phyloP scores from a whole-genome alignment of 2,797 vertebrate species.

The Squalus acanthias region DNA sequence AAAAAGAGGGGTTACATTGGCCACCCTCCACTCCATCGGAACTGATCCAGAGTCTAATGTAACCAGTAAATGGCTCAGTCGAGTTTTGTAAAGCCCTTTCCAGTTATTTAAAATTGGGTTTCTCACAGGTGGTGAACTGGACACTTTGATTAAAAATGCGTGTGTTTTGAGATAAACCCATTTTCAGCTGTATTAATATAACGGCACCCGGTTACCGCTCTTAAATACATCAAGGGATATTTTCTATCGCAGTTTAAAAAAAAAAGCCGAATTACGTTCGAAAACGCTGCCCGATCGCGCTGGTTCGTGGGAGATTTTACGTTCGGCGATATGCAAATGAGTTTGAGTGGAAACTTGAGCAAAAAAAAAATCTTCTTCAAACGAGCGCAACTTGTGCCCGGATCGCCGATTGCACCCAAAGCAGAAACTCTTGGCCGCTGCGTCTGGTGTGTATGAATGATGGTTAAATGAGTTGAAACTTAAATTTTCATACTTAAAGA shows the following conservation, averaged over 20 bases:
- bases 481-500: background rate
- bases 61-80: no score
- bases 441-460: background rate
- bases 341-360: background rate
- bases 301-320: background rate
- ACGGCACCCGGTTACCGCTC: background rate
- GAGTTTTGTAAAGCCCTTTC: no score
- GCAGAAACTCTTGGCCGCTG: background rate
- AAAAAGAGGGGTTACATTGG: no score
- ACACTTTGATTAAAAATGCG: background rate
- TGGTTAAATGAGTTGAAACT: background rate
- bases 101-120: no score
- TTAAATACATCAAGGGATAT: background rate
- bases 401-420: background rate
- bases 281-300: background rate
- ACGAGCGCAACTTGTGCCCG: no score
- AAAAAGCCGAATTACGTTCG: background rate
- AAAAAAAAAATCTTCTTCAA: background rate
- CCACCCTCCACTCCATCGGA: no score
- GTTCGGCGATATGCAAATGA: background rate
- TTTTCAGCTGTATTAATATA: background rate
- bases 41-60: no score
- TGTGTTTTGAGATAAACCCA: background rate
- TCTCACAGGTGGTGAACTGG: no score
- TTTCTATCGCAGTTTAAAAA: background rate